Conservation (phyloP, 2,797 vertebrate genomes). For the Poecilia velifera region DNA sequence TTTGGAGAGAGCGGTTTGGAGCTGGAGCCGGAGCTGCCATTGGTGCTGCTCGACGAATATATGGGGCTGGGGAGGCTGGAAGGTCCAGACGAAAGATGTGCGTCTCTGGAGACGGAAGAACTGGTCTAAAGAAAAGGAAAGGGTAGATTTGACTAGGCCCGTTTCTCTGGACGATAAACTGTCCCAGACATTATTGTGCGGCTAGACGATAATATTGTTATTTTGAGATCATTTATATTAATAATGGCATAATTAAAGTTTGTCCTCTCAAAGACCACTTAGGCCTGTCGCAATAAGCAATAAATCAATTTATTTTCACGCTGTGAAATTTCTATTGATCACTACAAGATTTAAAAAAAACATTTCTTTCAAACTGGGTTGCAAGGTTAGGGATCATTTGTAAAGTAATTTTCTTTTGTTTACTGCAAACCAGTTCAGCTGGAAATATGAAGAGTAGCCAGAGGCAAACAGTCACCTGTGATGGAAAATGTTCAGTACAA, state of each 20-base stretch:
- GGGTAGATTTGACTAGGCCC: neutral
- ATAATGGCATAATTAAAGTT: no score
- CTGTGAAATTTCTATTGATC: neutral
- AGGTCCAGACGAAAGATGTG: neutral
- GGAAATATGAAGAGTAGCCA: neutral
- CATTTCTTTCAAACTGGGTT: neutral
- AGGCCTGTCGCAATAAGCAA: neutral
- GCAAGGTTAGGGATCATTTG: neutral
- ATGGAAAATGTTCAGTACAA: neutral
- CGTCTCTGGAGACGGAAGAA: constrained; percentile 2
- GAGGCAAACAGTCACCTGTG: neutral
- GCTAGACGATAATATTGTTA: no score
- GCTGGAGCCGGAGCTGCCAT: constrained; percentile 31
- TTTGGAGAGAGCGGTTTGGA: constrained; percentile 41
- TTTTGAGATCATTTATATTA: no score
- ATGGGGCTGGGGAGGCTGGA: constrained; percentile 23
- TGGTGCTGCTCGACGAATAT: constrained; percentile 12
- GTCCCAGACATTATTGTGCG: no score
- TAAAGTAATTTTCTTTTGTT: neutral
- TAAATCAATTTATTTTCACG: neutral
- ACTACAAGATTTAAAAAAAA: neutral
- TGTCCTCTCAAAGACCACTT: no score
- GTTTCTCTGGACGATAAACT: no score
- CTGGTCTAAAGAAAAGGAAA: constrained; percentile 30
- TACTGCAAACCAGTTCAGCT: neutral